A percentile compares a stretch with the other conserved stretches of the same genome.
phyloP scores from a whole-genome alignment of 2,113 vertebrate species.

The Lathamus discolor region DNA sequence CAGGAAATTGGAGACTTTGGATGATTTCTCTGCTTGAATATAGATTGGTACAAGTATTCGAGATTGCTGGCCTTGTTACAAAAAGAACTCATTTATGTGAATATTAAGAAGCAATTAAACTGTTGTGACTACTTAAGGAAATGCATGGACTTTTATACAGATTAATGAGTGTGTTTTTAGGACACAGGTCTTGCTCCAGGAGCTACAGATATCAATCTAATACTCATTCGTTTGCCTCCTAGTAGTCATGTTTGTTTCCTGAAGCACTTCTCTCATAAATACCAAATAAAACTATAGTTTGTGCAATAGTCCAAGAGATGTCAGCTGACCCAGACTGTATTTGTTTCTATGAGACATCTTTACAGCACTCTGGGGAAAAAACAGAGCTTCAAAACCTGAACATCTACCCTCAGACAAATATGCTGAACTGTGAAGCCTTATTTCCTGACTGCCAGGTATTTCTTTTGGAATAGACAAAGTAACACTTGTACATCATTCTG shows the following conservation, averaged over 20 bases:
- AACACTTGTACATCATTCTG: constrained; percentile 72
- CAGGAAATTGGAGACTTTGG: constrained; percentile 18
- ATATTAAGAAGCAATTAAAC: constrained; percentile 34
- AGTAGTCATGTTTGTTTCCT: neutral
- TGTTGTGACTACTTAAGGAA: neutral
- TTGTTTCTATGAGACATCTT: constrained; percentile 74
- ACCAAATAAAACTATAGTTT: constrained; percentile 54
- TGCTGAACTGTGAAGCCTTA: constrained; percentile 65
- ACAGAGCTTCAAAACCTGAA: constrained; percentile 70
- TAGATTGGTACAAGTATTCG: neutral
- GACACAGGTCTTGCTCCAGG: neutral
- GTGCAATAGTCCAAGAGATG: constrained; percentile 63
- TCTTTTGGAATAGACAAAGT: constrained; percentile 69
- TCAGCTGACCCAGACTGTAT: constrained; percentile 70
- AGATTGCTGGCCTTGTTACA: neutral
- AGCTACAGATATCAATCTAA: neutral
- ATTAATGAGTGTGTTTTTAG: neutral
- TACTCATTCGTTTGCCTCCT: neutral
- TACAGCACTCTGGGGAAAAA: constrained; percentile 68
- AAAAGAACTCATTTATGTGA: neutral
- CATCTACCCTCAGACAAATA: constrained; percentile 70
- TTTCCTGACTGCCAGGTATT: constrained; percentile 81
- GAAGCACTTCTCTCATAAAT: constrained; percentile 31
- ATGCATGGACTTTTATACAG: neutral
- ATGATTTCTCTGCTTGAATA: neutral